A percentile compares a stretch with the other conserved stretches of the same genome.
These are phyloP conservation scores for Aldrovandia affinis DNA, from an alignment of 2,797 vertebrate species.

Conservation along the genomic window DNA sequence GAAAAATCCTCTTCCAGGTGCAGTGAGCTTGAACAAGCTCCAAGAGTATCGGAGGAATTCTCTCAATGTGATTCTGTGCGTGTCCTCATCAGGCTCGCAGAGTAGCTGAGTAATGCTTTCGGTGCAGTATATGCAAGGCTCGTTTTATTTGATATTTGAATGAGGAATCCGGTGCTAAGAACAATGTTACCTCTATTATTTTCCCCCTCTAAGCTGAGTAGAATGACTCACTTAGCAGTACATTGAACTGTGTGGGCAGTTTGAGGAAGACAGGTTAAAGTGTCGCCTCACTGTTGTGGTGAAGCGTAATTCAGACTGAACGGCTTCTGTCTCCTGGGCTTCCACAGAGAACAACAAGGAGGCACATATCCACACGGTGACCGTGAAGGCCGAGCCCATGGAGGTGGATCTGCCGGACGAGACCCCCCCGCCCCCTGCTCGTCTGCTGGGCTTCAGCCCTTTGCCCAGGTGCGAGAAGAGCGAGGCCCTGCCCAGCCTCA, in stretches of 20 bases:
- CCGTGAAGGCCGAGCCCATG: slow-evolving; percentile 96
- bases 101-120: background rate
- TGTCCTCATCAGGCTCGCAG: background rate
- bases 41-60: background rate
- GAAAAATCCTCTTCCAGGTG: background rate
- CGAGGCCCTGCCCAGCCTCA: slow-evolving; percentile 83
- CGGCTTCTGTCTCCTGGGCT: slow-evolving; percentile 16
- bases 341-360: slow-evolving; percentile 94
- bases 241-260: background rate
- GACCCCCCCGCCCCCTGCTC: slow-evolving; percentile 69
- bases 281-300: background rate
- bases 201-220: no score
- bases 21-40: background rate
- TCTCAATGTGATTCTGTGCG: background rate
- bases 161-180: background rate
- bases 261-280: background rate
- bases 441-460: slow-evolving; percentile 88
- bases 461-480: slow-evolving; percentile 87
- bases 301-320: background rate
- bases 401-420: slow-evolving; percentile 87
- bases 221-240: no score
- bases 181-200: background rate
- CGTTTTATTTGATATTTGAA: background rate
- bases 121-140: background rate
- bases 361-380: slow-evolving; percentile 74